phyloP scores from a whole-genome alignment of 2,797 vertebrate species.

The Sebastes hubbsi region DNA sequence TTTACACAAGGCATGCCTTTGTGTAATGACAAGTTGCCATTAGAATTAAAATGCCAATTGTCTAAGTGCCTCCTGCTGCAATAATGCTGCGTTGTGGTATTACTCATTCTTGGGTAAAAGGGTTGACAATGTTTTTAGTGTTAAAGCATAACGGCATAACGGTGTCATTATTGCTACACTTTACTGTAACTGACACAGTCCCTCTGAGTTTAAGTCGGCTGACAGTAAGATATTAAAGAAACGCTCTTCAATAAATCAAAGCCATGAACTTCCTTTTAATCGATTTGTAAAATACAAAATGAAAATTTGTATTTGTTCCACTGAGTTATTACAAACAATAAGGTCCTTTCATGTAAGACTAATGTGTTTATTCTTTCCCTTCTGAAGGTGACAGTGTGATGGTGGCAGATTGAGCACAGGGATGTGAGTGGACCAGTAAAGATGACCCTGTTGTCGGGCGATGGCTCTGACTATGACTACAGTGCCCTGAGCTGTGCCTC shows the following conservation, averaged over 20 bases:
- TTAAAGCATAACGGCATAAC: background rate
- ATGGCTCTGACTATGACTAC: constrained; percentile 98
- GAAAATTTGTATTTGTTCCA: background rate
- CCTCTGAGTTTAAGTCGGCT: background rate
- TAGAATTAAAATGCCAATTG: constrained; percentile 13
- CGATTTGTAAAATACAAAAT: background rate
- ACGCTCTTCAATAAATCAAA: background rate
- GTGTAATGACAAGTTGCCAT: background rate
- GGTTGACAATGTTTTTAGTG: background rate
- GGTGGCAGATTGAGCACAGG: constrained; percentile 63
- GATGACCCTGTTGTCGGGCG: constrained; percentile 96
- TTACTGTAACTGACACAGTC: background rate
- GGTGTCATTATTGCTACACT: background rate
- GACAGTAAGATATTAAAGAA: background rate
- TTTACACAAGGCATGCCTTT: background rate
- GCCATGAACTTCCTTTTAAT: background rate
- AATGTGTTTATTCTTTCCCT: background rate
- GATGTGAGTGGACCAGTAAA: constrained; percentile 87
- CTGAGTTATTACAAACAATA: background rate
- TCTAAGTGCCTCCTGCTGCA: constrained; percentile 3
- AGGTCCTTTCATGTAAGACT: background rate
- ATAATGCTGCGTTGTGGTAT: background rate
- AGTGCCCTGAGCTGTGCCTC: constrained; percentile 95
- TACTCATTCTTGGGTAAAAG: background rate
- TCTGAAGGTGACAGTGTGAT: constrained; percentile 39